These are phyloP conservation scores for Halictus quadricinctus DNA, from an alignment of 2,888 invertebrate genomes.

Conservation along the genomic window DNA sequence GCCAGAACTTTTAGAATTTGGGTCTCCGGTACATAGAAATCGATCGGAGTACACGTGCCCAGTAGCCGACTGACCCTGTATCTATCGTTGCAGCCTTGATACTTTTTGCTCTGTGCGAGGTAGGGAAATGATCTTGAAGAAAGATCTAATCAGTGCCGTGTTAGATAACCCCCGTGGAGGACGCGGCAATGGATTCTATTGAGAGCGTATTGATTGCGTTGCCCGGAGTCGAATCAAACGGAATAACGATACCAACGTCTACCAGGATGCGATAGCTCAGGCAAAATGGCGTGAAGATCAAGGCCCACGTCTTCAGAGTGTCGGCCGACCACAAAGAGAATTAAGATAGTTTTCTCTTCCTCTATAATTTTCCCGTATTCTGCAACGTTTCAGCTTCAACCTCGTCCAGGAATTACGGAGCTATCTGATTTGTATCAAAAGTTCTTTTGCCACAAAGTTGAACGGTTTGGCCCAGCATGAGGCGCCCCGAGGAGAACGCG, in stretches of 20 bases:
- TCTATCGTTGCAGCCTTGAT: not conserved
- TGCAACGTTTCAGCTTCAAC: too few relatives aligned
- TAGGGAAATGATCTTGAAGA: not conserved
- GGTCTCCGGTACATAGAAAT: not conserved
- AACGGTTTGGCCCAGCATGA: not conserved
- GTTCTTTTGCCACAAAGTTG: not conserved
- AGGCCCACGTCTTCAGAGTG: not conserved
- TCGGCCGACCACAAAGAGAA: conserved; percentile 7
- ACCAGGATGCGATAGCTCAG: not conserved
- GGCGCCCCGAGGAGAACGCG: conserved; percentile 21
- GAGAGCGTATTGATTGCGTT: not conserved
- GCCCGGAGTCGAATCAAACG: not conserved
- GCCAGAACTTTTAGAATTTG: too few relatives aligned
- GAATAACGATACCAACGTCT: not conserved
- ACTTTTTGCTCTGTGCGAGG: not conserved
- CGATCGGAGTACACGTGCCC: not conserved
- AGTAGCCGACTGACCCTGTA: not conserved
- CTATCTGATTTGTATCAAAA: too few relatives aligned
- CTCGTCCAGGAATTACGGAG: too few relatives aligned
- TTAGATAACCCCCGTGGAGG: conserved; percentile 5
- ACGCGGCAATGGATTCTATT: not conserved
- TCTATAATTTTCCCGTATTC: too few relatives aligned
- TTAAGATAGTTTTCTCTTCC: conserved; percentile 14
- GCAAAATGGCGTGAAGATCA: not conserved
- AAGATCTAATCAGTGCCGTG: not conserved